Evolutionary conservation across 2,888 invertebrate species (phyloP).

Genomic region (Yponomeuta evonymella): DNA sequence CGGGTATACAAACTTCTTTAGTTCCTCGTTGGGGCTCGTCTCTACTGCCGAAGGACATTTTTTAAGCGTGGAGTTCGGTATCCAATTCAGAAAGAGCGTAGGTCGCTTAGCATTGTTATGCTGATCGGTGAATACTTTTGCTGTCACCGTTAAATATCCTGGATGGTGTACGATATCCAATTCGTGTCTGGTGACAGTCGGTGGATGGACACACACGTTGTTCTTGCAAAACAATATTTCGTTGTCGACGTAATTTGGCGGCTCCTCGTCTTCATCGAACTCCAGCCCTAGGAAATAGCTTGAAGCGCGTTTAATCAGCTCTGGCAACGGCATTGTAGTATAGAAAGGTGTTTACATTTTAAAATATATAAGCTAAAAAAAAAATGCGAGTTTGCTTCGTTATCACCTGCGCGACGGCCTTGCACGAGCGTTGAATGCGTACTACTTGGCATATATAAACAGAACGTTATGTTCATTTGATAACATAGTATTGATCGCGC

Average conservation of each 20-base stretch:
- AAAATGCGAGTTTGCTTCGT: constrained; percentile 26
- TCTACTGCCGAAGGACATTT: constrained; percentile 88
- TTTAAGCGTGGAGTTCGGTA: constrained; percentile 92
- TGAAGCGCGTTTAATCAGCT: constrained; percentile 85
- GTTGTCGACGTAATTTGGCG: constrained; percentile 84
- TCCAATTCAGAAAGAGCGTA: constrained; percentile 94
- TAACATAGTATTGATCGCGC: constrained; percentile 68
- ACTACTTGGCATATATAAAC: constrained; percentile 68
- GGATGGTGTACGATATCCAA: constrained; percentile 93
- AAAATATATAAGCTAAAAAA: constrained; percentile 22
- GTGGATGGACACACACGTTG: constrained; percentile 98
- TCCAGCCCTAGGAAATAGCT: constrained; percentile 86
- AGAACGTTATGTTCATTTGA: constrained; percentile 49
- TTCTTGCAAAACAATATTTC: constrained; percentile 94
- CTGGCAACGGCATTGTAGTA: constrained; percentile 83
- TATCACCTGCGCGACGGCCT: constrained; percentile 52
- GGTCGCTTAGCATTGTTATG: constrained; percentile 85
- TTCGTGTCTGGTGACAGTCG: constrained; percentile 87
- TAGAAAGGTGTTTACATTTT: constrained; percentile 47
- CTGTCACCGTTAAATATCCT: constrained; percentile 92
- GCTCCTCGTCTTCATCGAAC: constrained; percentile 76
- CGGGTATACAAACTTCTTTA: constrained; percentile 45
- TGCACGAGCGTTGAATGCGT: constrained; percentile 51
- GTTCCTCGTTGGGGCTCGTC: constrained; percentile 65
- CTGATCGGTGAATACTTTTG: constrained; percentile 86